Evolutionary conservation across 1,140 invertebrate species (phyloP), one percentile per base, ranked within the genome.

Genomic region (Microplitis mediator): DNA sequence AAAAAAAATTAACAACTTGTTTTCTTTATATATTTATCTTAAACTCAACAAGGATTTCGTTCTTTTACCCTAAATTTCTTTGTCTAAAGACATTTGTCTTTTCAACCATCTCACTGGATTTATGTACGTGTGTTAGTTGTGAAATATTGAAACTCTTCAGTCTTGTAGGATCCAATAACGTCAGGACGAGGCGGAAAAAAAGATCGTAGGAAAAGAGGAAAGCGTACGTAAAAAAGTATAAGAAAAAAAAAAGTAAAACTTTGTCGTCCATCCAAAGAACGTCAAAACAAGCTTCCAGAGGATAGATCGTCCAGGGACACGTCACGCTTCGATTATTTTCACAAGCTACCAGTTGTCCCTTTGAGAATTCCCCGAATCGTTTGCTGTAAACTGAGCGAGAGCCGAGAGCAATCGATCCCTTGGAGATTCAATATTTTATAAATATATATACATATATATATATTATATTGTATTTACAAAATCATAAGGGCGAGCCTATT

Each of bases 321-420:
- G 50, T 52, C 39, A 67, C 23, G 50, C 50, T 67, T 54, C 65
- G 65, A 67, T 67, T 67, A 67, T 67, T 67, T 54, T 52, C 60
- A 35, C 35, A 34, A 62, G 39, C 39, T 45, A 45, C 23, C 50
- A 9, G 39, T 16, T 14, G 50, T 32, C 50, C 65, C 65, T 67
- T 67, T 11, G 39, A 31, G 62, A n/a, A n/a, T 64, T 50, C 4
- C 58, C 16, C 11, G 23, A 64, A 50, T 11, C 62, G 39, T 64
- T 64, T 50, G 34, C 14, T 64, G 14, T 64, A 64, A 64, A 64
- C 62, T 14, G 34, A 64, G 11, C 36, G n/a, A 45, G 39, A 64
- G 62, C 39, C 39, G 39, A 23, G 23, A 23, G 23, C 39, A 11
- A 45, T 45, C 39, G 45, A 36, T 64, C 58, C 58, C 58, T 61